Evolutionary conservation across 1,140 invertebrate genomes (phyloP).

Genomic region (Oryzaephilus surinamensis): DNA sequence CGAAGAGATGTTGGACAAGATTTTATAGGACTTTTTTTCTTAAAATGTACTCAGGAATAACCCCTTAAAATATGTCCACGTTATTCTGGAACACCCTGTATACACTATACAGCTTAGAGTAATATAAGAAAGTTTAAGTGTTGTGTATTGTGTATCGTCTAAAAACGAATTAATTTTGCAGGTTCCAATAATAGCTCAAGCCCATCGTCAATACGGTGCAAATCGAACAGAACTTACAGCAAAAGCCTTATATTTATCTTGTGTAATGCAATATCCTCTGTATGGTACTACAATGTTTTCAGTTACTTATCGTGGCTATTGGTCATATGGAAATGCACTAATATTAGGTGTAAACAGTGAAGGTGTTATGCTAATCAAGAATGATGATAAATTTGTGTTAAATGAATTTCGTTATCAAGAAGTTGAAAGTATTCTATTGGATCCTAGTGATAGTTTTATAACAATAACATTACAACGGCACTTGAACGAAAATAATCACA

Average conservation of each 20-base stretch:
- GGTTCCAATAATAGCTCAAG: slow-evolving; percentile 74
- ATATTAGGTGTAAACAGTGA: slow-evolving; percentile 84
- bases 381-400: slow-evolving; percentile 80
- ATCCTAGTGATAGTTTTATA: slow-evolving; percentile 85
- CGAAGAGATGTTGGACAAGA: too few species aligned
- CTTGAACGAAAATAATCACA: slow-evolving; percentile 55
- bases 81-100: too few species aligned
- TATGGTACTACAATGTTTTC: slow-evolving; percentile 91
- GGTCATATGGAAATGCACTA: slow-evolving; percentile 54
- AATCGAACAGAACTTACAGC: slow-evolving; percentile 83
- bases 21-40: too few species aligned
- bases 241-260: slow-evolving; percentile 88
- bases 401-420: slow-evolving; percentile 82
- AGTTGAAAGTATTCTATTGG: slow-evolving; percentile 82
- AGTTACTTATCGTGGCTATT: slow-evolving; percentile 73
- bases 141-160: too few species aligned
- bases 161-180: too few species aligned
- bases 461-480: slow-evolving; percentile 65
- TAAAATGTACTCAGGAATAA: too few species aligned
- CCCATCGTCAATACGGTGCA: slow-evolving; percentile 80
- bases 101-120: too few species aligned
- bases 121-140: neutral
- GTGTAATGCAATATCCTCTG: slow-evolving; percentile 93
- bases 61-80: too few species aligned
- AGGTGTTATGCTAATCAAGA: slow-evolving; percentile 78